Evolutionary conservation across 2,113 vertebrate species (phyloP), one percentile per base, ranked within the genome.

Genomic region (Spheniscus mendiculus): DNA sequence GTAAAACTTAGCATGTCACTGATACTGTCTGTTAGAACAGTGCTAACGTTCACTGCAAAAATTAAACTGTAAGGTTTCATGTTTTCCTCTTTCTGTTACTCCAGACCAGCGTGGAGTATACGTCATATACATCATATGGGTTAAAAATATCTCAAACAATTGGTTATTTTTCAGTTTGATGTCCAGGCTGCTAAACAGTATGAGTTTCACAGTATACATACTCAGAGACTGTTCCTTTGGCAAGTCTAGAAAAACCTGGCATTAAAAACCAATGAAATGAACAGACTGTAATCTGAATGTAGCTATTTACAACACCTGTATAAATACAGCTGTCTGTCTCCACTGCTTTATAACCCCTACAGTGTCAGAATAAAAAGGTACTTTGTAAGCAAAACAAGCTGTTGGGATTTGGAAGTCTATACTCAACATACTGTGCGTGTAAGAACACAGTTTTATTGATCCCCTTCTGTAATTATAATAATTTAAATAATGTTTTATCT

Each of bases 61-160:
- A 81, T 26, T 44, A 20, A 70, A 58, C 44, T 14, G 15, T 12
- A 40, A 56, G 8, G 15, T n/a, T 83, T 17, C 9, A 12, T 8
- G 26, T 9, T 49, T 22, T 58, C 11, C 32, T 62, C 32, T 53
- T 30, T 56, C 50, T 36, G 44, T 59, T 67, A 30, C 49, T 85
- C 34, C 52, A 76, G 45, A 74, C 16, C 42, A 87, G 34, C 0
- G 0, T 14, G 56, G 29, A 49, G 15, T 20, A n/a, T 3, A 1
- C 0, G 2, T 20, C 19, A n/a, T 3, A n/a, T 1, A 32, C 4
- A 50, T 10, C 30, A 10, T 1, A 32, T 1, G 8, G 20, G 23
- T 62, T 38, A 66, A 40, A 67, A 63, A 12, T 2, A 26, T 19
- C 36, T 56, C 78, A 77, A 77, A 22, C 4, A 18, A 45, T 1